A percentile compares a stretch with the other conserved stretches of the same genome.
These are phyloP conservation scores for Diogma glabrata DNA, from an alignment of 2,888 invertebrate species.

Conservation along the genomic window DNA sequence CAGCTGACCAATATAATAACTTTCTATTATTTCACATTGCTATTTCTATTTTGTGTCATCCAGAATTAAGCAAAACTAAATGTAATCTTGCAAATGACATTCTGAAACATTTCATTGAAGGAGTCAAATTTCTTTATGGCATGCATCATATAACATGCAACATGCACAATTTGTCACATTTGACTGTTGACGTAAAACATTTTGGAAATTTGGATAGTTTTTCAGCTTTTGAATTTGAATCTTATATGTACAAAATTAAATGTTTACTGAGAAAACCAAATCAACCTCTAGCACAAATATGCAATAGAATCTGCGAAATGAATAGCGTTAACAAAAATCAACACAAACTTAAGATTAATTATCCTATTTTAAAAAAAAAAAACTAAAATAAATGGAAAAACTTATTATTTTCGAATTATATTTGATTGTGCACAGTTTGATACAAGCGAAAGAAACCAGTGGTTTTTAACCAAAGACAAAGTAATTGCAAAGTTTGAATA, in stretches of 20 bases:
- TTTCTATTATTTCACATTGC: slow-evolving; percentile 7
- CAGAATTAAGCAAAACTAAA: neutral
- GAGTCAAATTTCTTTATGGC: neutral
- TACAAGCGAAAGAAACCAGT: neutral
- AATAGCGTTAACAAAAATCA: too few species aligned
- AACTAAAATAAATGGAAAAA: too few species aligned
- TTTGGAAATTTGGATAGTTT: neutral
- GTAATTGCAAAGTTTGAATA: neutral
- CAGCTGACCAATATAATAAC: too few species aligned
- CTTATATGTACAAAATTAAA: slow-evolving; percentile 17
- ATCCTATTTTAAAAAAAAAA: too few species aligned
- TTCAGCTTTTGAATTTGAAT: slow-evolving; percentile 1
- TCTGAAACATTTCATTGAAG: slow-evolving; percentile 17
- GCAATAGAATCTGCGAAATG: slow-evolving; percentile 1
- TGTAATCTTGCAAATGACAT: neutral
- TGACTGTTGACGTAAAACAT: slow-evolving; percentile 16
- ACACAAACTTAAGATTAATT: too few species aligned
- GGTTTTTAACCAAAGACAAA: neutral
- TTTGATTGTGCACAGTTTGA: too few species aligned
- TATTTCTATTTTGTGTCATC: neutral
- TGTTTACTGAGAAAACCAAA: slow-evolving; percentile 14
- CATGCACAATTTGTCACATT: slow-evolving; percentile 13
- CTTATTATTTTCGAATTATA: too few species aligned
- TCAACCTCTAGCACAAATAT: neutral
- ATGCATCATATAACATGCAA: neutral